These are phyloP conservation scores for Tachypleus tridentatus DNA, from an alignment of 1,140 invertebrate genomes.

Conservation along the genomic window DNA sequence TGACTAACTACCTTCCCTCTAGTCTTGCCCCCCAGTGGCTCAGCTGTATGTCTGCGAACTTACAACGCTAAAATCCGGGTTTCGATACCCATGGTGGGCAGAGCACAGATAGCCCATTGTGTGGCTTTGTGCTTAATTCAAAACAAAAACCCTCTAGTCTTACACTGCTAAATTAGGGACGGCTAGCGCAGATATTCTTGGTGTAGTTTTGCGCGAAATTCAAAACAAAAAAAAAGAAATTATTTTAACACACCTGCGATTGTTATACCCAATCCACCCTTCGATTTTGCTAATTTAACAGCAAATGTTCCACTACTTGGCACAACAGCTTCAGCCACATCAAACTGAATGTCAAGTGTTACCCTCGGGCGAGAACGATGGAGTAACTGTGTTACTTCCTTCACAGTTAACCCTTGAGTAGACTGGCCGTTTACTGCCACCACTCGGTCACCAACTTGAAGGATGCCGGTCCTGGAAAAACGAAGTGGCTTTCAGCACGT, in stretches of 20 bases:
- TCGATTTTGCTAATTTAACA: constrained; percentile 67
- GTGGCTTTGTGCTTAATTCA: too few relatives aligned
- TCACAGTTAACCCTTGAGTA: constrained; percentile 36
- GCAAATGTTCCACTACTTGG: constrained; percentile 79
- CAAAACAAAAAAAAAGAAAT: too few relatives aligned
- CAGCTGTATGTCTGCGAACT: too few relatives aligned
- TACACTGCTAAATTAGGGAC: too few relatives aligned
- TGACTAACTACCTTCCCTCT: too few relatives aligned
- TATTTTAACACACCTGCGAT: constrained; percentile 50
- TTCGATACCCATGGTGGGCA: too few relatives aligned
- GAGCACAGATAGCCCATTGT: too few relatives aligned
- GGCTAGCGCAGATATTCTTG: too few relatives aligned
- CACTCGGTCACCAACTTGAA: constrained; percentile 69
- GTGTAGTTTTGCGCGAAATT: too few relatives aligned
- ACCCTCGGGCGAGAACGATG: constrained; percentile 36
- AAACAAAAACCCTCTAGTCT: too few relatives aligned
- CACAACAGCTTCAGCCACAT: constrained; percentile 82
- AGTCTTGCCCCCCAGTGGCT: too few relatives aligned
- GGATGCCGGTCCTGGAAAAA: constrained; percentile 48
- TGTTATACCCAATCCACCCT: constrained; percentile 68
- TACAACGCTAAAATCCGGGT: too few relatives aligned
- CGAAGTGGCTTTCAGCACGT: background rate
- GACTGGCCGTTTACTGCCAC: constrained; percentile 58
- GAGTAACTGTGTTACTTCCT: constrained; percentile 40
- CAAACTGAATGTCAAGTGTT: constrained; percentile 65